Evolutionary conservation across 2,888 invertebrate genomes (phyloP).

Genomic region (Nemapogon koenigi): DNA sequence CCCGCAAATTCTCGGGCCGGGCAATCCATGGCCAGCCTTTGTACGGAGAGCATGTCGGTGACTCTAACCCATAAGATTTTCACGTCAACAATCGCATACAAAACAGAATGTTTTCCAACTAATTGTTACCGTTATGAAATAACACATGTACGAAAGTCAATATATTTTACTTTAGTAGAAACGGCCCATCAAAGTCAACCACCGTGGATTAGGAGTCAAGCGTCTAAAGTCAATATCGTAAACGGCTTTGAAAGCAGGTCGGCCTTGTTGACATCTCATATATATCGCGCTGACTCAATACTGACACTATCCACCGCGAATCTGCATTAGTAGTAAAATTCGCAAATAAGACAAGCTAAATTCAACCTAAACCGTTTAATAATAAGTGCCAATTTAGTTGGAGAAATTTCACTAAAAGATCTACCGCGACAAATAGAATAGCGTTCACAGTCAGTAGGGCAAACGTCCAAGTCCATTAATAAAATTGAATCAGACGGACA

Average conservation of each 20-base stretch:
- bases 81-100: too few species aligned
- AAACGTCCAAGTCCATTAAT: slow-evolving; percentile 64
- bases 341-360: slow-evolving; percentile 4
- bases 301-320: slow-evolving; percentile 34
- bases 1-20: too few species aligned
- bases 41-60: too few species aligned
- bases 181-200: slow-evolving; percentile 28
- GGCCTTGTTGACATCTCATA: slow-evolving; percentile 47
- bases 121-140: too few species aligned
- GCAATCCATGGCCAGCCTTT: too few species aligned
- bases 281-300: slow-evolving; percentile 42
- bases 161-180: too few species aligned
- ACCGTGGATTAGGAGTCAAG: slow-evolving; percentile 48
- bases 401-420: slow-evolving; percentile 23
- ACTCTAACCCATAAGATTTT: too few species aligned
- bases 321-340: too few species aligned
- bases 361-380: slow-evolving; percentile 2
- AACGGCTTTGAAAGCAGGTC: slow-evolving; percentile 34
- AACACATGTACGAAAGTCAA: too few species aligned
- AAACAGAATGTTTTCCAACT: too few species aligned
- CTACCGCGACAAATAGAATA: slow-evolving; percentile 46
- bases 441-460: slow-evolving; percentile 58
- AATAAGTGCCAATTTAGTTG: not conserved
- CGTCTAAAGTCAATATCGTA: slow-evolving; percentile 43
- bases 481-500: slow-evolving; percentile 63